Conservation (phyloP, 2,113 vertebrate genomes). For the Pseudorectes ferrugineus region DNA sequence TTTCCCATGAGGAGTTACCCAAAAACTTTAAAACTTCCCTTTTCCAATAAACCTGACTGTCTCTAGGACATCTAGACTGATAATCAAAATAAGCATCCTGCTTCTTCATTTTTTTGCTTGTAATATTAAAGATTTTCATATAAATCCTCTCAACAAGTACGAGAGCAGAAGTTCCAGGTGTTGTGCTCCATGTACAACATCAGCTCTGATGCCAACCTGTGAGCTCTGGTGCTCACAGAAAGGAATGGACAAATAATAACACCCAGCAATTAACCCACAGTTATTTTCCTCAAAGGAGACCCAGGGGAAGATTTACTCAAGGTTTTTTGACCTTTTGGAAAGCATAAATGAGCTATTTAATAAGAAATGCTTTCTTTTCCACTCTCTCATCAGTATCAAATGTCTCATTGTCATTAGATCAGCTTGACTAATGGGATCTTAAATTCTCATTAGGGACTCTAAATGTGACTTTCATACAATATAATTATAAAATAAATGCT, state of each 20-base stretch:
- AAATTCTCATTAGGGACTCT: neutral
- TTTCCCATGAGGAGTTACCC: neutral
- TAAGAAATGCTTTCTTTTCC: neutral
- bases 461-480: neutral
- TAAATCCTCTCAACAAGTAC: neutral
- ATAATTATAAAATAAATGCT: neutral
- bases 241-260: neutral
- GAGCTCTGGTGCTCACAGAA: neutral
- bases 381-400: neutral
- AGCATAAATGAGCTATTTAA: neutral
- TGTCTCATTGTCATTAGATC: neutral
- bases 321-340: neutral
- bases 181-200: neutral
- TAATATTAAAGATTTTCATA: neutral
- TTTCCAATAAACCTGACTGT: neutral
- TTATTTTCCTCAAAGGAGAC: neutral
- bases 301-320: neutral
- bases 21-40: neutral
- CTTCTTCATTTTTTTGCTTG: neutral
- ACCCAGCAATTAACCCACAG: neutral
- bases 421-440: slow-evolving; percentile 1
- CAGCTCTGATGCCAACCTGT: neutral
- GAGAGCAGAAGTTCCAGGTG: neutral
- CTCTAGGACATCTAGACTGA: neutral
- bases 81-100: neutral